Conservation (phyloP, 2,797 vertebrate genomes). For the Anguilla marmorata region DNA sequence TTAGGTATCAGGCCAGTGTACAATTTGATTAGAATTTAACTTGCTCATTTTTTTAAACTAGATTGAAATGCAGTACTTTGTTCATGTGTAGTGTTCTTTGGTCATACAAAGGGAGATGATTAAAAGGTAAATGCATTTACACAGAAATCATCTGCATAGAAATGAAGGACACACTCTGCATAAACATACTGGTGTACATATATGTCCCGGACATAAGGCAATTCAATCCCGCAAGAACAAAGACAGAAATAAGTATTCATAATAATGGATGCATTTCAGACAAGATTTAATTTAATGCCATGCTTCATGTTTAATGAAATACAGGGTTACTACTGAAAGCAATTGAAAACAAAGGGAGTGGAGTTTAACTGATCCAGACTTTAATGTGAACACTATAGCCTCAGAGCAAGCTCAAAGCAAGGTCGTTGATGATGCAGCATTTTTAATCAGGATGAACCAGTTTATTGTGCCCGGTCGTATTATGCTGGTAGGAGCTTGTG, state of each 20-base stretch:
- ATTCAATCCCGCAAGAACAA: not conserved
- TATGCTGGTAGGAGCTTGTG: not conserved
- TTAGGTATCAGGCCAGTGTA: not conserved
- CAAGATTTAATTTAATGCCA: not conserved
- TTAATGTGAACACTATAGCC: not conserved
- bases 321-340: not conserved
- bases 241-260: not conserved
- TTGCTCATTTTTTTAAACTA: not conserved
- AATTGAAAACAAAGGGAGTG: not conserved
- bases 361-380: not conserved
- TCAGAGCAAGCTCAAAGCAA: not conserved
- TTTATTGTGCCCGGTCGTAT: not conserved
- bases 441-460: not conserved
- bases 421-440: not conserved
- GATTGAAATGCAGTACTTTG: not conserved
- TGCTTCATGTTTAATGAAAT: not conserved
- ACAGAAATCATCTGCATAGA: not conserved
- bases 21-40: not conserved
- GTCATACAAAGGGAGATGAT: not conserved
- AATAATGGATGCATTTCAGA: not conserved
- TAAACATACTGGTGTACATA: not conserved
- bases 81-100: not conserved
- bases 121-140: not conserved
- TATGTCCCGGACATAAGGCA: not conserved
- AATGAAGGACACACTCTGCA: not conserved